These are phyloP conservation scores for Aromia moschata DNA, from an alignment of 2,888 invertebrate genomes.

Conservation along the genomic window DNA sequence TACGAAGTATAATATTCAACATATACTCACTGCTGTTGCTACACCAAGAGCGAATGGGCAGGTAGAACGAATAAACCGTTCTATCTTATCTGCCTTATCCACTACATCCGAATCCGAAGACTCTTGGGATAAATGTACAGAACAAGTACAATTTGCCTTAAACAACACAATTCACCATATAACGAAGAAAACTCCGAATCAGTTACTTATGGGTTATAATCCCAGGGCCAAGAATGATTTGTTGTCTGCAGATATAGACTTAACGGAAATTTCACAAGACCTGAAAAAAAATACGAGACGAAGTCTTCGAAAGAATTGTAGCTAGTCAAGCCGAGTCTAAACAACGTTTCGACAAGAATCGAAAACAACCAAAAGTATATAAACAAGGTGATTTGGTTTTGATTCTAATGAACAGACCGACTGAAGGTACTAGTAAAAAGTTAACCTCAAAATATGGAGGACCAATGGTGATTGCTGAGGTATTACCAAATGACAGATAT, in stretches of 20 bases:
- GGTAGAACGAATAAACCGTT: conserved; percentile 51
- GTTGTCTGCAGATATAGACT: no score
- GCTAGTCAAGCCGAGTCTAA: conserved; percentile 22
- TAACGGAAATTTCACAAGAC: no score
- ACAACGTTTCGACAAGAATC: conserved; percentile 27
- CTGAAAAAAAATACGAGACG: not conserved
- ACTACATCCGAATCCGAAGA: conserved; percentile 40
- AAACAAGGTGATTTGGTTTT: conserved; percentile 36
- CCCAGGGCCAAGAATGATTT: no score
- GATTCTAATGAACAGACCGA: conserved; percentile 20
- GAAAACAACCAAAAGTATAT: conserved; percentile 28
- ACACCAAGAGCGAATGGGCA: conserved; percentile 52
- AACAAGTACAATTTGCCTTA: conserved; percentile 47
- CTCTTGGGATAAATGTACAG: conserved; percentile 53
- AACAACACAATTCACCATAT: conserved; percentile 44
- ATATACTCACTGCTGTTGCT: conserved; percentile 9
- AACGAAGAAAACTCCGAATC: conserved; percentile 20
- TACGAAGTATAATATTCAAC: conserved; percentile 3
- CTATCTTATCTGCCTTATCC: conserved; percentile 44
- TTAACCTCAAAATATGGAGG: conserved; percentile 30
- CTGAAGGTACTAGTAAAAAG: conserved; percentile 29
- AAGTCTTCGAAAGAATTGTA: not conserved
- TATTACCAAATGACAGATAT: conserved; percentile 38
- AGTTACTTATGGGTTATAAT: conserved; percentile 31
- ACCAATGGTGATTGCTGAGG: conserved; percentile 35